These are phyloP conservation scores for Drosophila kambysellisi DNA, from an alignment of 2,888 invertebrate species.

Conservation along the genomic window DNA sequence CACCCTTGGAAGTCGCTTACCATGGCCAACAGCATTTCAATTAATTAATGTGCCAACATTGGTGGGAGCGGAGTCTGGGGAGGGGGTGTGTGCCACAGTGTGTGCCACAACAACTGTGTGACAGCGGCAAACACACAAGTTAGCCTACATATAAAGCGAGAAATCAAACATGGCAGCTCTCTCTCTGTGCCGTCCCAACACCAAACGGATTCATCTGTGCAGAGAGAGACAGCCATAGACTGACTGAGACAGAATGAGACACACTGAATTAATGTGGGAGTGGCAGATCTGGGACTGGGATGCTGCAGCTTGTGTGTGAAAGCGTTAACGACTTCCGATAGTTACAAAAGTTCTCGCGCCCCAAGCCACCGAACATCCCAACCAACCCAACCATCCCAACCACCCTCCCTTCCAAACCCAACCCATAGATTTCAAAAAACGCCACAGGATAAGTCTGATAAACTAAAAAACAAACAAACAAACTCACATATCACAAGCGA, in stretches of 20 bases:
- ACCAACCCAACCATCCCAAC: neutral
- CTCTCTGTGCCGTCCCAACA: slow-evolving; percentile 16
- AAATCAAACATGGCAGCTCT: slow-evolving; percentile 75
- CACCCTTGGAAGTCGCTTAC: slow-evolving; percentile 16
- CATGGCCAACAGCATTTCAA: slow-evolving; percentile 76
- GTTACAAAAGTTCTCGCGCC: slow-evolving; percentile 66
- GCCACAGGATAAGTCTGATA: slow-evolving; percentile 73
- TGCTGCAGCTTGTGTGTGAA: slow-evolving; percentile 58
- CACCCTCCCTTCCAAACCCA: slow-evolving; percentile 2
- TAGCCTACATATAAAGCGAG: slow-evolving; percentile 73
- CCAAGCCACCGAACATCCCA: slow-evolving; percentile 5
- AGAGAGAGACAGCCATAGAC: slow-evolving; percentile 7
- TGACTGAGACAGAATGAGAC: slow-evolving; percentile 22
- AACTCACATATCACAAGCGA: slow-evolving; percentile 45
- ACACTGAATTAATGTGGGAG: slow-evolving; percentile 45
- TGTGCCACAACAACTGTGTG: slow-evolving; percentile 49
- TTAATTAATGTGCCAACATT: slow-evolving; percentile 80
- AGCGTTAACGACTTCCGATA: slow-evolving; percentile 79
- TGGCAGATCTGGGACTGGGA: slow-evolving; percentile 20
- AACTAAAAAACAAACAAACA: slow-evolving; percentile 54
- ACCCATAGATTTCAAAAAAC: slow-evolving; percentile 59
- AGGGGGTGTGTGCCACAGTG: neutral
- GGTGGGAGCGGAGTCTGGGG: slow-evolving; percentile 23
- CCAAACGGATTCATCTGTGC: slow-evolving; percentile 11
- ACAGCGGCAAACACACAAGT: slow-evolving; percentile 71